Base-by-base conservation (phyloP, 2,888 invertebrate species). In the Polydrusus pterygomalis region DNA sequence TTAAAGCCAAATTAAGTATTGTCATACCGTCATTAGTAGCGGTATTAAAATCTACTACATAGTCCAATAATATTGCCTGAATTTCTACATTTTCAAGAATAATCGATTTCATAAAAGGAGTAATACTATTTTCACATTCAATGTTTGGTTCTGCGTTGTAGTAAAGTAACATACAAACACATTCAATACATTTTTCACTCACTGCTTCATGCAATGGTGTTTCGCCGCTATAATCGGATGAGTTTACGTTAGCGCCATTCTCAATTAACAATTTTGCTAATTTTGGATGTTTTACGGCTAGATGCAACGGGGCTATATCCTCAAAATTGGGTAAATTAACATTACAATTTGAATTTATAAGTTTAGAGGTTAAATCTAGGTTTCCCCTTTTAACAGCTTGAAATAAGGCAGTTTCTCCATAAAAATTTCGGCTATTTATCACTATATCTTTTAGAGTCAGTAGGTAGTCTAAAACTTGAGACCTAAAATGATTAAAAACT, bases 151-250 rank as follows among this genome's bases (percentile, higher is more conserved):
- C 84, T n/a, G 84, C 84, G 74, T 79, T 78, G 62, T 82, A 83
- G 78, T 81, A 84, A 6, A 85, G 74, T 30, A 85, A 70, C 83
- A 84, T 81, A 69, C 82, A 82, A 17, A 84, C 79, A 18, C 79
- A 75, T 75, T 84, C 82, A 9, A 82, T 45, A 67, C 76, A 79
- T 15, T 60, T 67, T 11, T 74, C 68, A 25, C 34, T 65, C 30
- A 82, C 77, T 15, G 83, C 83, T 65, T 81, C 79, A 76, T 83
- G 82, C 17, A 85, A 75, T 3, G 84, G 82, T 7, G 83, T 82
- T 18, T 82, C 82, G 13, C 76, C 77, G 47, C 77, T 77, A 60
- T 77, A 79, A 78, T 83, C 82, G 60, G 51, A 43, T 17, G 79
- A 80, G 74, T 85, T 78, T 8, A 84, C 51, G 49, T 83, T 70